These are phyloP conservation scores for Craseonycteris thonglongyai DNA, from an alignment of 2,113 vertebrate species.

Conservation along the genomic window DNA sequence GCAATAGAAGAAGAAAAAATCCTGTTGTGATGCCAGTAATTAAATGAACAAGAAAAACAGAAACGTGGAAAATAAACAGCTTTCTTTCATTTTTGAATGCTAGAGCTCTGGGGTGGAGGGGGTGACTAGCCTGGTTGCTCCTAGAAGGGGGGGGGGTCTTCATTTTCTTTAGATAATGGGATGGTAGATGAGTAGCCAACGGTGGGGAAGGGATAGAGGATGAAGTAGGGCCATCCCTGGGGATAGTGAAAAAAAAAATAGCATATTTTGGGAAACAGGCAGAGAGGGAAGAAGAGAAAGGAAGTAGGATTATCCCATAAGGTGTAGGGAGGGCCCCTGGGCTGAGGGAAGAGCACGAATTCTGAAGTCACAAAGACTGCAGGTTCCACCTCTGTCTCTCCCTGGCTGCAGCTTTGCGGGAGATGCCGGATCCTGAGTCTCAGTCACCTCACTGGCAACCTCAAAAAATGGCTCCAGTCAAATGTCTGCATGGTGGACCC, in stretches of 20 bases:
- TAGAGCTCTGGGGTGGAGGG: background rate
- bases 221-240: background rate
- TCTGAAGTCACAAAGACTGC: background rate
- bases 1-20: slow-evolving; percentile 21
- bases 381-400: background rate
- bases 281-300: background rate
- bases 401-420: background rate
- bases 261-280: background rate
- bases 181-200: background rate
- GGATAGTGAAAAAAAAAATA: background rate
- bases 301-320: background rate
- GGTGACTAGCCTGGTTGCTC: background rate
- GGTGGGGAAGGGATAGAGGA: background rate
- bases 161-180: background rate
- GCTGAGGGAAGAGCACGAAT: background rate
- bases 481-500: accelerated
- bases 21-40: slow-evolving; percentile 54
- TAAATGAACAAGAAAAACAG: slow-evolving; percentile 50
- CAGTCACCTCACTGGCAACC: background rate
- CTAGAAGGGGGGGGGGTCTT: background rate
- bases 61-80: slow-evolving; percentile 46
- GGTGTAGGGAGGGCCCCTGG: background rate
- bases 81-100: slow-evolving; percentile 17
- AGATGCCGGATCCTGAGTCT: background rate
- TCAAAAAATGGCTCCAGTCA: background rate